These are phyloP conservation scores for Tenualosa ilisha DNA, from an alignment of 2,797 vertebrate species.

Conservation along the genomic window DNA sequence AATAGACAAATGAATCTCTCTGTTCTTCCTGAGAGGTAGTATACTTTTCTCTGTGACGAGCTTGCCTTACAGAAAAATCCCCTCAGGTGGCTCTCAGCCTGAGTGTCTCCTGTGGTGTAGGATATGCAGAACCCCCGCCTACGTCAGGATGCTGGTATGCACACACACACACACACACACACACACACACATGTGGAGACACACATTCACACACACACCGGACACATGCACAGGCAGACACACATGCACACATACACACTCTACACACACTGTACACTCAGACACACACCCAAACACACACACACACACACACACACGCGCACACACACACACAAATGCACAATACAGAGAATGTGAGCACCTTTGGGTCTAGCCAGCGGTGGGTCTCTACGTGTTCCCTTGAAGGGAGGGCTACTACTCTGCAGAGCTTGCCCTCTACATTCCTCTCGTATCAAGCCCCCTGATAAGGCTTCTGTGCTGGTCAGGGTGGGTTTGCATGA, in stretches of 20 bases:
- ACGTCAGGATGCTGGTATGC: not conserved
- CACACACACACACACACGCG: not conserved
- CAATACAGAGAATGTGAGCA: not conserved
- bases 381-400: not conserved
- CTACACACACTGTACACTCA: not conserved
- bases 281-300: not conserved
- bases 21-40: not conserved
- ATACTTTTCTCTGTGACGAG: not conserved
- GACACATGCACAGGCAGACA: not conserved
- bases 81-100: not conserved
- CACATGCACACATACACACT: not conserved
- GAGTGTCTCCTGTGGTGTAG: not conserved
- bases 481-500: constrained; percentile 49
- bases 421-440: constrained; percentile 42
- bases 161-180: constrained; percentile 5
- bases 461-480: constrained; percentile 49
- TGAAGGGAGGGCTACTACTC: constrained; percentile 29
- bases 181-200: not conserved
- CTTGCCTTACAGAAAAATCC: not conserved
- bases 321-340: not conserved
- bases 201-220: no score
- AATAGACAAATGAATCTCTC: not conserved
- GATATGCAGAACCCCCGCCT: not conserved
- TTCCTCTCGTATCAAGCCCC: constrained; percentile 48
- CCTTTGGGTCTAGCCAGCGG: not conserved